Evolutionary conservation across 2,888 invertebrate species (phyloP).

Genomic region (Cryptosula pallasiana): DNA sequence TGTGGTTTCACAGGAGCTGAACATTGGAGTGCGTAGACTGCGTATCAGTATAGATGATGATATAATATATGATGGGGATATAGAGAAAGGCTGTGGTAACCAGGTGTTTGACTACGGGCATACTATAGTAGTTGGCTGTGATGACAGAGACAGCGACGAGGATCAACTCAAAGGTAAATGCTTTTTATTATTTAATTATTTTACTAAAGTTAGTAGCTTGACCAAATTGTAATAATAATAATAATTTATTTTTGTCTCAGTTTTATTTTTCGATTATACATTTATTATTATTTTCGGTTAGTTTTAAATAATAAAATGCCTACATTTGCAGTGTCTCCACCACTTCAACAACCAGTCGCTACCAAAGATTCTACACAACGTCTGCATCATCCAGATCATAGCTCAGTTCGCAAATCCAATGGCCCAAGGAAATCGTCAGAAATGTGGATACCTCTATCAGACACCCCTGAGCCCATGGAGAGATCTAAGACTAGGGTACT

Average conservation of each 20-base stretch:
- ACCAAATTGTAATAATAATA: too few relatives aligned
- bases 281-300: too few relatives aligned
- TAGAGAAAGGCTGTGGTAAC: constrained; percentile 53
- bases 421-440: neutral
- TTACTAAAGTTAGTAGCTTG: too few relatives aligned
- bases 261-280: too few relatives aligned
- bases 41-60: constrained; percentile 39
- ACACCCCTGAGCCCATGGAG: constrained; percentile 13
- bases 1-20: constrained; percentile 41
- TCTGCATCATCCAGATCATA: constrained; percentile 20
- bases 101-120: constrained; percentile 51
- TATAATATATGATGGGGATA: constrained; percentile 41
- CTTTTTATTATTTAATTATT: too few relatives aligned
- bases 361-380: neutral
- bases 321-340: too few relatives aligned
- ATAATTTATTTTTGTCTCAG: too few relatives aligned
- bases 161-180: too few relatives aligned
- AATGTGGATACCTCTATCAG: constrained; percentile 18
- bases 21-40: constrained; percentile 42
- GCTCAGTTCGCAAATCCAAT: neutral
- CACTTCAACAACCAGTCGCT: too few relatives aligned
- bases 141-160: neutral
- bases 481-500: constrained; percentile 21
- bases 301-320: too few relatives aligned
- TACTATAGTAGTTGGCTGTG: constrained; percentile 30